Base-by-base conservation (phyloP, 1,140 invertebrate genomes). In the Drosophila paulistorum region DNA sequence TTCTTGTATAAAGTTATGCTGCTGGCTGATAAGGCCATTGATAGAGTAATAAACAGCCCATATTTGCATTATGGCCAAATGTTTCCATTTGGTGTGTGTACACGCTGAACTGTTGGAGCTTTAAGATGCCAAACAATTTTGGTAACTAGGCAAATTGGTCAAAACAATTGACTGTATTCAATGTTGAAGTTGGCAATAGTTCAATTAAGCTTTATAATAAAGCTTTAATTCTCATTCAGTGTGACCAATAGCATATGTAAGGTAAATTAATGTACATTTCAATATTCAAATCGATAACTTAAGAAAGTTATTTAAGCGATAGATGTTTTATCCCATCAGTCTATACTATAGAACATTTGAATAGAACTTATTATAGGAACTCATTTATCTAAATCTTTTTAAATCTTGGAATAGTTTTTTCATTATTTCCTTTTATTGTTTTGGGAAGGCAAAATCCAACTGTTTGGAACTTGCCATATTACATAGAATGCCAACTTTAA, bases 1-100 rank as follows among this genome's bases (percentile, higher is more conserved):
- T 68, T 65, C 26, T 66, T 70, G 70, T 41, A 54, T 30, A 59
- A 83, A 86, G 78, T 82, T 81, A 75, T 76, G 75, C 37, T 2
- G 11, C 45, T 79, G 65, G 66, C 68, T 89, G 84, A 87, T 89
- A 89, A 80, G 89, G 73, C 77, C 84, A 89, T 89, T 87, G 83
- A 87, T 83, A 89, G 68, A 75, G 64, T 39, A 55, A 79, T 85
- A 85, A 85, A 85, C 86, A 85, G 86, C 70, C 70, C 76, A 69
- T 72, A 81, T 78, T 48, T 55, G 17, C 55, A 13, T 23, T 35
- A 17, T 13, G 35, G 17, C 57, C 20, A 17, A n/a, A 55, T 54
- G 51, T 20, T 51, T 75, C 51, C 35, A 57, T 20, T 65, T 30
- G 30, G 30, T 30, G 23, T 68, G 71, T 63, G 79, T 54, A 71